phyloP scores from a whole-genome alignment of 1,140 invertebrate genomes.

The Anastrepha ludens region DNA sequence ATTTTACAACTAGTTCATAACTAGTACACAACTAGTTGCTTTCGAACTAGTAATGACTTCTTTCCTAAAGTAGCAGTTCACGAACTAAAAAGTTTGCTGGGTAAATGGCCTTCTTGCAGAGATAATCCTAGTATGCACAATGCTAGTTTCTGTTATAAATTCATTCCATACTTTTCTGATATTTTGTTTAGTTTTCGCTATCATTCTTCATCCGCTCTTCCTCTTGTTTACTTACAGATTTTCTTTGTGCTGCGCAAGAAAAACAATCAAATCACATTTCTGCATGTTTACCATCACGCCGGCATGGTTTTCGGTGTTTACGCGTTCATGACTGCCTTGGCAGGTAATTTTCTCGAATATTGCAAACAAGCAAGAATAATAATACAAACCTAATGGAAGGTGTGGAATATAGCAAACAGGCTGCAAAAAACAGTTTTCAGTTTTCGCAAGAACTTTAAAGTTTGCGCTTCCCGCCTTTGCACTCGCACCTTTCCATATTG shows the following conservation, averaged over 20 bases:
- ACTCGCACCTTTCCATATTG: background rate
- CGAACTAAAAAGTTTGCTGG: no score
- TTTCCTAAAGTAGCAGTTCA: no score
- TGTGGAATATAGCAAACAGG: no score
- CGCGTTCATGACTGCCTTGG: slow-evolving; percentile 76
- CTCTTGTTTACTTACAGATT: slow-evolving; percentile 72
- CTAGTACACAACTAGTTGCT: no score
- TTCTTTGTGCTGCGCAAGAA: slow-evolving; percentile 90
- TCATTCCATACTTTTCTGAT: background rate
- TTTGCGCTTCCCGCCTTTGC: no score
- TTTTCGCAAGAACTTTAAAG: no score
- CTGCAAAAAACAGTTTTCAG: no score
- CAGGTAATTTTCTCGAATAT: slow-evolving; percentile 75
- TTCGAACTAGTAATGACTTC: no score
- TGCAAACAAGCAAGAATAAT: no score
- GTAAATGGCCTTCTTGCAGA: no score
- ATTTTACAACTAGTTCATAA: no score
- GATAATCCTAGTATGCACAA: background rate
- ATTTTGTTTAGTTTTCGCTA: background rate
- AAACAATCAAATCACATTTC: slow-evolving; percentile 85
- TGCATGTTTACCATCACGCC: slow-evolving; percentile 89
- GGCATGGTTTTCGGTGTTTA: slow-evolving; percentile 80
- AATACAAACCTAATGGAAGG: no score
- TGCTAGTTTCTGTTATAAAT: background rate
- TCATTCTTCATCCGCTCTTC: background rate